A percentile compares a stretch with the other conserved stretches of the same genome.
phyloP scores from a whole-genome alignment of 1,140 invertebrate species.

The Protaetia brevitarsis region DNA sequence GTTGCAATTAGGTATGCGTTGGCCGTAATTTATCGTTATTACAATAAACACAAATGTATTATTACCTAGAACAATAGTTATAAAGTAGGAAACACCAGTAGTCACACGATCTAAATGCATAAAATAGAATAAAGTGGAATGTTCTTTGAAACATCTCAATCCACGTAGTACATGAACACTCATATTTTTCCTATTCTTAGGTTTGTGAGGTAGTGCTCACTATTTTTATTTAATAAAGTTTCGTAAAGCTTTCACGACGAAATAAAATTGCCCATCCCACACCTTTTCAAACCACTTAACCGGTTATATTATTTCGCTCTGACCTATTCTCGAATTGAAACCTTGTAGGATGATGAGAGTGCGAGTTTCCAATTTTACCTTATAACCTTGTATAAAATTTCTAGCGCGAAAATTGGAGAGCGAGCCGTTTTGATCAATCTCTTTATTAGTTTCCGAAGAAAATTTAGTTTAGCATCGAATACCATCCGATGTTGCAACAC shows the following conservation, averaged over 20 bases:
- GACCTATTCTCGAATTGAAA: neutral
- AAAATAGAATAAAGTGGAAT: too few relatives aligned
- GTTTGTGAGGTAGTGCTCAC: too few relatives aligned
- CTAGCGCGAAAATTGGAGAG: constrained; percentile 10
- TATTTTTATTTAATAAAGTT: too few relatives aligned
- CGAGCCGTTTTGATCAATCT: constrained; percentile 11
- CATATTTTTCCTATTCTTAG: too few relatives aligned
- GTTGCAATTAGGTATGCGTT: too few relatives aligned
- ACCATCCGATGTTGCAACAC: neutral
- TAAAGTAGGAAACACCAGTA: too few relatives aligned
- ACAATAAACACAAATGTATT: too few relatives aligned
- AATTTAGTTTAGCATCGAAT: constrained; percentile 9
- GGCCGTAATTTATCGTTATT: too few relatives aligned
- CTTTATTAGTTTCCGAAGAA: constrained; percentile 15
- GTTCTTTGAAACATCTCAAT: too few relatives aligned
- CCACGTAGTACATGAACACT: too few relatives aligned
- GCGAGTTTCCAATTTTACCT: constrained; percentile 5
- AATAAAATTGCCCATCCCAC: neutral
- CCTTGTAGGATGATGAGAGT: neutral
- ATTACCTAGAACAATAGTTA: too few relatives aligned
- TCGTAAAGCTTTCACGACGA: neutral
- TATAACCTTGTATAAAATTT: constrained; percentile 15
- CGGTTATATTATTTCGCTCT: neutral
- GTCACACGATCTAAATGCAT: too few relatives aligned
- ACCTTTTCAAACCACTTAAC: neutral